Evolutionary conservation across 2,888 invertebrate genomes (phyloP).

Genomic region (Hydraecia micacea): DNA sequence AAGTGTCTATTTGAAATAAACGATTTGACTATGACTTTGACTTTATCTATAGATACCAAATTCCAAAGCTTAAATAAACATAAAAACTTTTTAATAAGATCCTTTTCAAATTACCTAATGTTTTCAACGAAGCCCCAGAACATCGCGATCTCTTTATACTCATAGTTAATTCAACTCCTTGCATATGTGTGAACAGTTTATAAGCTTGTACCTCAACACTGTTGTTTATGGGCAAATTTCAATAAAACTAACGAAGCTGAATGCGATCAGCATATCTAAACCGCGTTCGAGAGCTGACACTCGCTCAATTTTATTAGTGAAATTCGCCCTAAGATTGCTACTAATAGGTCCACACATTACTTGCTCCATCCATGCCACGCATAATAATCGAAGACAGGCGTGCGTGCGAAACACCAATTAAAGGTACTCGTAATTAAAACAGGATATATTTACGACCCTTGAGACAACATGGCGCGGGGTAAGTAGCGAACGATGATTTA

Average conservation of each 20-base stretch:
- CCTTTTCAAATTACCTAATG: neutral
- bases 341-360: conserved; percentile 45
- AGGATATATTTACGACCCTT: conserved; percentile 86
- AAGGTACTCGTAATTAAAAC: conserved; percentile 86
- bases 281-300: no score
- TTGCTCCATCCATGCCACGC: conserved; percentile 56
- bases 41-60: no score
- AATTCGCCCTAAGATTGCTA: conserved; percentile 30
- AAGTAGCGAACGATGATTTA: conserved; percentile 81
- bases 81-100: neutral
- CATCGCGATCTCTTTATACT: neutral
- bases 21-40: neutral
- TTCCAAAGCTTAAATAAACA: neutral
- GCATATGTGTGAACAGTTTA: neutral
- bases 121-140: neutral
- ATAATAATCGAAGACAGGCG: conserved; percentile 61
- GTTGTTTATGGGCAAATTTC: neutral
- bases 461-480: conserved; percentile 86
- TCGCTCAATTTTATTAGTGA: neutral
- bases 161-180: neutral
- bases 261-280: no score
- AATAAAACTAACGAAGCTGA: no score
- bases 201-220: conserved; percentile 4
- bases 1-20: neutral
- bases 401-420: conserved; percentile 86